Conservation (phyloP, 2,797 vertebrate species). For the Alauda arvensis region DNA sequence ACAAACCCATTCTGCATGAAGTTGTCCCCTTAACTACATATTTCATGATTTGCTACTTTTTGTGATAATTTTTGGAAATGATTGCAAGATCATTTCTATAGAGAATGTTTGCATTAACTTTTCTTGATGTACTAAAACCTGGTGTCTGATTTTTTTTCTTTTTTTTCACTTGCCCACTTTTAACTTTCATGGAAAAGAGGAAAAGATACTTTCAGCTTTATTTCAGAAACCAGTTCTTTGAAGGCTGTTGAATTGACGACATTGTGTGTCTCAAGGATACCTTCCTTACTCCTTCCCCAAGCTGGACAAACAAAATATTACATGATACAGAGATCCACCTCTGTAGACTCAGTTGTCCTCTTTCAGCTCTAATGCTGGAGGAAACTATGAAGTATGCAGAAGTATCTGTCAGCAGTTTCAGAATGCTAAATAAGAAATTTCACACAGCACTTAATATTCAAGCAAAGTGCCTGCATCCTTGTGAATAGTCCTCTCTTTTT, state of each 20-base stretch:
- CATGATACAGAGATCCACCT: neutral
- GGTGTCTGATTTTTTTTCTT: neutral
- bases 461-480: neutral
- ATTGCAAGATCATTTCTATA: constrained; percentile 13
- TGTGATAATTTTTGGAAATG: constrained; percentile 5
- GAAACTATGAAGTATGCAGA: neutral
- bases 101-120: neutral
- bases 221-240: neutral
- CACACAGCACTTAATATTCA: neutral
- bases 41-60: neutral
- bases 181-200: neutral
- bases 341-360: neutral
- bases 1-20: constrained; percentile 62
- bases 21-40: neutral
- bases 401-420: neutral
- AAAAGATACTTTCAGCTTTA: constrained; percentile 45
- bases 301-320: neutral
- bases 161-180: neutral
- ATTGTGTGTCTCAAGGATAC: neutral
- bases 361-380: neutral
- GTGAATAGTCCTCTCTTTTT: neutral
- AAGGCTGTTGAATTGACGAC: neutral
- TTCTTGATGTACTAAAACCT: neutral
- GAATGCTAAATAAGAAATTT: neutral
- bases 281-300: neutral